Evolutionary conservation across 2,888 invertebrate species (phyloP), one percentile per base, ranked within the genome.

Genomic region (Epistrophe eligans): DNA sequence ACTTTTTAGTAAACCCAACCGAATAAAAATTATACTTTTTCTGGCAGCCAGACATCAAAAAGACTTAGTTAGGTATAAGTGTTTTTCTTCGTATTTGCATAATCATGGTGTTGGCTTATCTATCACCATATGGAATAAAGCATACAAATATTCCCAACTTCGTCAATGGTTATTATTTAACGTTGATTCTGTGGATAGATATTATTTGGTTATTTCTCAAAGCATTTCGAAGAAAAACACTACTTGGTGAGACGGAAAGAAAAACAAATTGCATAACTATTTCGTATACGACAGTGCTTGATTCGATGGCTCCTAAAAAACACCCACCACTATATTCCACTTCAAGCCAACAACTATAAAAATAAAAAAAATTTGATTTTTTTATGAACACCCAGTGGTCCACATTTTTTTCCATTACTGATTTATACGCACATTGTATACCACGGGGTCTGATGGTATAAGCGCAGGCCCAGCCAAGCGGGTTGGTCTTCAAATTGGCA

Each of bases 311-410:
- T 64, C 50, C 50, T 62, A 24, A 50, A n/a, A 73, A 72, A 50
- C 84, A 81, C 84, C 84, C 84, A 85, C 84, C 73, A 60, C 15
- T 3, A 24, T n/a, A 24, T 24, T 2, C 24, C 71, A 43, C 64
- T 73, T 48, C 58, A 48, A 81, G 40, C 11, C 45, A 64, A 28
- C 28, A 35, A 48, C 64, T 11, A 48, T 40, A 28, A 70, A 52
- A 52, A 32, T 6, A 32, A 35, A 35, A 35, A 60, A 52, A 72
- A 43, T 77, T 40, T 67, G 73, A 73, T 74, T 81, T 81, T 77
- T 77, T 81, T 77, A 73, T 81, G 70, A 64, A 79, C 77, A 82
- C 64, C 71, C 66, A 85, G 74, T 85, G 85, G 85, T 85, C 81
- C 71, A 85, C 77, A 79, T 85, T 81, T 55, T 10, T 0, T 6